phyloP scores from a whole-genome alignment of 2,113 vertebrate genomes.

The Coptodon rendalli region DNA sequence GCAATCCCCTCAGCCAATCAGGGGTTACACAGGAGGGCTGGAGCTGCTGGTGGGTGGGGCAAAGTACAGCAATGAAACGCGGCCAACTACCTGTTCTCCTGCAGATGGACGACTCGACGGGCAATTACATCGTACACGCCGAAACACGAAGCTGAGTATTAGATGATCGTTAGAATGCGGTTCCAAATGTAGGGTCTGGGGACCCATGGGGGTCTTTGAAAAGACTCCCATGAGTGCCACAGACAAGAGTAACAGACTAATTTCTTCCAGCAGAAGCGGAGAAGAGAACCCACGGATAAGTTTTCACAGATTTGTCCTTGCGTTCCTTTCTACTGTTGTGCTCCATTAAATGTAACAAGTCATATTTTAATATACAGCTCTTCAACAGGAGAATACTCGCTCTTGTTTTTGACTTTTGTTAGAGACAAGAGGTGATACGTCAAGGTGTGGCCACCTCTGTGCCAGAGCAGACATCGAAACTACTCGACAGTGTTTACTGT shows the following conservation, averaged over 20 bases:
- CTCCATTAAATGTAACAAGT: neutral
- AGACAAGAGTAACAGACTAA: neutral
- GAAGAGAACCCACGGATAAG: neutral
- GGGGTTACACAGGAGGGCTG: conserved; percentile 67
- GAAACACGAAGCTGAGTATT: conserved; percentile 15
- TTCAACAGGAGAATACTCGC: neutral
- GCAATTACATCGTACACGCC: conserved; percentile 23
- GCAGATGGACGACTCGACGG: conserved; percentile 42
- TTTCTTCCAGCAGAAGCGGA: neutral
- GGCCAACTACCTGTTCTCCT: conserved; percentile 65
- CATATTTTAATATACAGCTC: neutral
- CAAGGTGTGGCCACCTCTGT: neutral
- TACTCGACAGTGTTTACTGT: neutral
- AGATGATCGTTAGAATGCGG: conserved; percentile 11
- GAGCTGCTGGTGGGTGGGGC: conserved; percentile 73
- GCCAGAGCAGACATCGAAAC: neutral
- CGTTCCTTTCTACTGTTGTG: neutral
- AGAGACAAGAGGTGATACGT: neutral
- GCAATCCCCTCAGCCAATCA: conserved; percentile 75
- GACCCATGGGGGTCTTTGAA: neutral
- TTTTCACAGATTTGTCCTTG: neutral
- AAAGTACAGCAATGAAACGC: conserved; percentile 57
- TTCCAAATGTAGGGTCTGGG: neutral
- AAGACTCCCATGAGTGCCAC: neutral
- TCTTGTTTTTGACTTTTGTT: neutral